A percentile compares a stretch with the other conserved stretches of the same genome.
Conservation (phyloP, 2,113 vertebrate species). For the Stegastes partitus region DNA sequence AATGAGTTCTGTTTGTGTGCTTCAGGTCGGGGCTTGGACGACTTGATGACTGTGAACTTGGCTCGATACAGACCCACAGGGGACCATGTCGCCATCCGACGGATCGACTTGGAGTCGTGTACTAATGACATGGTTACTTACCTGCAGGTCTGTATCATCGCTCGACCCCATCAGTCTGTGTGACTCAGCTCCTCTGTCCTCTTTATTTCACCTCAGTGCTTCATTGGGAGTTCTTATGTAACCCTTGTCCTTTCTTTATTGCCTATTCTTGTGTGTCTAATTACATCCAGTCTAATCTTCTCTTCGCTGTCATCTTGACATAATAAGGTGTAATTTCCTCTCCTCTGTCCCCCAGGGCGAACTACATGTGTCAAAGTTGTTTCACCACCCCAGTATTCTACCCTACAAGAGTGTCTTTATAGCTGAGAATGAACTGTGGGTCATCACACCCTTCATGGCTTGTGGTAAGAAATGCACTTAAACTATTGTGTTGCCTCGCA, state of each 20-base stretch:
- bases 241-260: not conserved
- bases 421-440: slow-evolving; percentile 96
- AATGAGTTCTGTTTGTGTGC: slow-evolving; percentile 5
- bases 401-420: slow-evolving; percentile 97
- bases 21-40: slow-evolving; percentile 93
- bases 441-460: slow-evolving; percentile 97
- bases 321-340: not conserved
- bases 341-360: slow-evolving; percentile 84
- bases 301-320: not conserved
- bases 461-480: slow-evolving; percentile 88
- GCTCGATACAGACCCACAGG: slow-evolving; percentile 92
- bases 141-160: slow-evolving; percentile 89
- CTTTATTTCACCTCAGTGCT: slow-evolving; percentile 7
- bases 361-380: slow-evolving; percentile 96
- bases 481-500: not conserved
- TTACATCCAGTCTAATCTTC: not conserved
- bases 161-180: not conserved
- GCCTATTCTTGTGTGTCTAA: slow-evolving; percentile 4
- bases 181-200: not conserved
- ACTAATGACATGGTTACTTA: slow-evolving; percentile 97
- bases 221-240: not conserved
- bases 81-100: slow-evolving; percentile 92
- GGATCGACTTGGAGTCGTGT: slow-evolving; percentile 95
- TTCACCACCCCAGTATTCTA: slow-evolving; percentile 94
- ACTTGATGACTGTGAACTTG: slow-evolving; percentile 95